Percentiles rank a stretch among this genome's conserved stretches.
Conservation (phyloP, 2,113 vertebrate species). For the Suricata suricatta region DNA sequence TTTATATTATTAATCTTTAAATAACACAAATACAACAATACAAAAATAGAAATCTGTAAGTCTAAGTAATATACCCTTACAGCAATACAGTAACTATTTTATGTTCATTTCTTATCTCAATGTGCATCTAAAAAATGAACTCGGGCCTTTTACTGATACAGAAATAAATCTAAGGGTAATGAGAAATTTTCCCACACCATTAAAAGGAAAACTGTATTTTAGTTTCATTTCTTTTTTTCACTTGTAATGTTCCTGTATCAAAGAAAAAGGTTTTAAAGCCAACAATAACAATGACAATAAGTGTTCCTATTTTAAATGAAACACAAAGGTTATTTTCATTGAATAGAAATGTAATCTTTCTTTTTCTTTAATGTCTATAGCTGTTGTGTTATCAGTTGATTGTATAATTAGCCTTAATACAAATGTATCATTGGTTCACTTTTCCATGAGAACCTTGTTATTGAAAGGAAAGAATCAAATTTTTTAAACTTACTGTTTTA, state of each 20-base stretch:
- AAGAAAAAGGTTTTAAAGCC: slow-evolving; percentile 51
- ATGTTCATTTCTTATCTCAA: slow-evolving; percentile 46
- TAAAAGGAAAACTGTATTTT: slow-evolving; percentile 50
- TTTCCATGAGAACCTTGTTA: not conserved
- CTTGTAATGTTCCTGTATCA: slow-evolving; percentile 25
- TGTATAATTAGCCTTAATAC: slow-evolving; percentile 11
- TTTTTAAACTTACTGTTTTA: slow-evolving; percentile 90
- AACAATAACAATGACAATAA: slow-evolving; percentile 63
- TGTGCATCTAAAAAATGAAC: slow-evolving; percentile 42
- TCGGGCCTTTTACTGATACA: not conserved
- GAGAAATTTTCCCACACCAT: slow-evolving; percentile 59
- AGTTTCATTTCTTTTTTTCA: slow-evolving; percentile 42
- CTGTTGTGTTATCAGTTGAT: slow-evolving; percentile 1
- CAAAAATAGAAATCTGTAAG: slow-evolving; percentile 11
- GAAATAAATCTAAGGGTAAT: slow-evolving; percentile 28
- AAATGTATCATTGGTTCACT: not conserved
- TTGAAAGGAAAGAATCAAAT: not conserved
- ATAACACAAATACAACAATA: not conserved
- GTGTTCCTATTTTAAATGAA: slow-evolving; percentile 50
- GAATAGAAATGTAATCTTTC: slow-evolving; percentile 44
- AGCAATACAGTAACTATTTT: slow-evolving; percentile 1
- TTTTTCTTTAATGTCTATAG: slow-evolving; percentile 6
- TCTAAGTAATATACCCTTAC: slow-evolving; percentile 23
- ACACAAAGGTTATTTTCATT: slow-evolving; percentile 5
- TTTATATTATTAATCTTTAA: slow-evolving; percentile 16